A percentile compares a stretch with the other conserved stretches of the same genome.
Evolutionary conservation across 2,888 invertebrate genomes (phyloP).

Genomic region (Barypeithes pellucidus): DNA sequence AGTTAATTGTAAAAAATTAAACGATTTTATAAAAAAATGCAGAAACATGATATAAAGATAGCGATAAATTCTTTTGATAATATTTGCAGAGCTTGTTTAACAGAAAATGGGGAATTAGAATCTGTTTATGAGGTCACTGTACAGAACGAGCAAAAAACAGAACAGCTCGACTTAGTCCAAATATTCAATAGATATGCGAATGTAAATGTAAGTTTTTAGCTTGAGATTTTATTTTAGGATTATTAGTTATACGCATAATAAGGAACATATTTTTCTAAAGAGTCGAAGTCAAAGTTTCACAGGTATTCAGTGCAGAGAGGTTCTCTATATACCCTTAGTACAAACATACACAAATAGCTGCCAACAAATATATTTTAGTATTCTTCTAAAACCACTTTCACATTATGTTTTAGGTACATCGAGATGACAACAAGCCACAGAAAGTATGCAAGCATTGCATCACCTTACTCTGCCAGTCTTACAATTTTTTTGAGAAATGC

Average conservation of each 20-base stretch:
- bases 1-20: conserved; percentile 1
- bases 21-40: conserved; percentile 33
- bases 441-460: conserved; percentile 47
- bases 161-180: conserved; percentile 32
- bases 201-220: conserved; percentile 36
- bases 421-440: conserved; percentile 47
- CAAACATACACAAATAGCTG: too few species aligned
- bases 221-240: neutral
- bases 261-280: too few species aligned
- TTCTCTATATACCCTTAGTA: too few species aligned
- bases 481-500: conserved; percentile 44
- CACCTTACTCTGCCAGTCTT: conserved; percentile 36
- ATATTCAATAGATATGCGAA: conserved; percentile 41
- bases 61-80: conserved; percentile 33
- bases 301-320: too few species aligned
- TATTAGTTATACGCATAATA: neutral
- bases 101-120: conserved; percentile 34
- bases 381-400: conserved; percentile 1
- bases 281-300: too few species aligned
- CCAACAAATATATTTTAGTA: neutral
- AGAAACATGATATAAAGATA: conserved; percentile 38
- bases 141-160: conserved; percentile 40
- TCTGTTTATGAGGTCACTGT: conserved; percentile 41
- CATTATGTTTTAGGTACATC: conserved; percentile 37
- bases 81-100: conserved; percentile 48